Evolutionary conservation across 2,797 vertebrate species (phyloP).

Genomic region (Lepilemur ruficaudatus): DNA sequence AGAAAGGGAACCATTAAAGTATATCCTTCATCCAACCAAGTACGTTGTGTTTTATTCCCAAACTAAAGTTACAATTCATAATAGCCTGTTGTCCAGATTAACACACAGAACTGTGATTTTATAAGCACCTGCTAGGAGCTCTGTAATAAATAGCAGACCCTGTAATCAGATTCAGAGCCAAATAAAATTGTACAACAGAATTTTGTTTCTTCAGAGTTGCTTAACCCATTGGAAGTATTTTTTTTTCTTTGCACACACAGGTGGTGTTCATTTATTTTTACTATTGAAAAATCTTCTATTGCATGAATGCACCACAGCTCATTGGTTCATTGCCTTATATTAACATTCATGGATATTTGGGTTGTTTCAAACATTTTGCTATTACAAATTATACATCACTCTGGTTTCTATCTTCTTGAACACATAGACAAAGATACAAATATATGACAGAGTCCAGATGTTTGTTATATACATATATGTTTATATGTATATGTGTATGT

Average conservation of each 20-base stretch:
- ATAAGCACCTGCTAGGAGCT: neutral
- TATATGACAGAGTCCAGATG: too few species aligned
- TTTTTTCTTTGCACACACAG: neutral
- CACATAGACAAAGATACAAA: too few species aligned
- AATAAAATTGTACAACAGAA: constrained; percentile 41
- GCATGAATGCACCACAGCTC: too few species aligned
- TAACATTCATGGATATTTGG: too few species aligned
- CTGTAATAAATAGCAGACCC: neutral
- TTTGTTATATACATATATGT: too few species aligned
- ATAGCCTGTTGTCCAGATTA: constrained; percentile 27
- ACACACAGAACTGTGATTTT: neutral
- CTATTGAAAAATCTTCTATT: too few species aligned
- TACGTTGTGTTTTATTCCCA: neutral
- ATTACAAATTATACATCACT: too few species aligned
- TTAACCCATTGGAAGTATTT: constrained; percentile 61
- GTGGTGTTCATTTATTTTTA: too few species aligned
- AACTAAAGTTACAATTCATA: constrained; percentile 28
- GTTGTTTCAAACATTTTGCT: too few species aligned
- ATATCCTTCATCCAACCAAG: constrained; percentile 6
- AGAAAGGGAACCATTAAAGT: neutral
- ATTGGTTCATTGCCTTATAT: too few species aligned
- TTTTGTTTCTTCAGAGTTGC: constrained; percentile 41
- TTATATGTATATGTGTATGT: too few species aligned
- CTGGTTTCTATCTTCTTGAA: too few species aligned
- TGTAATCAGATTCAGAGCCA: constrained; percentile 45